phyloP scores from a whole-genome alignment of 2,888 invertebrate genomes.

The Amphimallon solstitiale region DNA sequence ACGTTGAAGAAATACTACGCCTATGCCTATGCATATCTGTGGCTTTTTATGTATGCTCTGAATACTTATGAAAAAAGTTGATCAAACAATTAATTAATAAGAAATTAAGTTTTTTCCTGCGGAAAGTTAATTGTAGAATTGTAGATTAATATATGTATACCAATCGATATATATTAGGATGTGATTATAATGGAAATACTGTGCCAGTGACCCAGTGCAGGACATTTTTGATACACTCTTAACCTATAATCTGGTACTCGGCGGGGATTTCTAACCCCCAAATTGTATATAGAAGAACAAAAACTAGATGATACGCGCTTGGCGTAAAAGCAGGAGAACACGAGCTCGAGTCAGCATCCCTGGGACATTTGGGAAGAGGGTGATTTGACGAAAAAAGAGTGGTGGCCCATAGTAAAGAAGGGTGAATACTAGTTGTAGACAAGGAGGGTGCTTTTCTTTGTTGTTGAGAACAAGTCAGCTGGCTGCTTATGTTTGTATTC shows the following conservation, averaged over 20 bases:
- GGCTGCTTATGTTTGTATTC: slow-evolving; percentile 53
- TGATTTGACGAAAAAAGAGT: slow-evolving; percentile 48
- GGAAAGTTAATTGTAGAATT: too few relatives aligned
- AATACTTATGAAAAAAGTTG: too few relatives aligned
- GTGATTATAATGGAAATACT: slow-evolving; percentile 1
- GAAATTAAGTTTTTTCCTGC: too few relatives aligned
- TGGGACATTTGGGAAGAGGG: slow-evolving; percentile 41
- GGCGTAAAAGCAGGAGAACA: slow-evolving; percentile 33
- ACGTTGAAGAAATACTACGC: too few relatives aligned
- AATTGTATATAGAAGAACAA: slow-evolving; percentile 32
- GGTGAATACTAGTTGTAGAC: slow-evolving; percentile 50
- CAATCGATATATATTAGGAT: slow-evolving; percentile 10
- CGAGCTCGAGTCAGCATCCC: slow-evolving; percentile 37
- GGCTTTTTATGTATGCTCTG: too few relatives aligned
- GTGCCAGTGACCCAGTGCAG: slow-evolving; percentile 43
- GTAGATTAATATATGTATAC: too few relatives aligned
- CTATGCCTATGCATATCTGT: too few relatives aligned
- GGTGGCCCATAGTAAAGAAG: slow-evolving; percentile 49
- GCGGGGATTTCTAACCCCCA: slow-evolving; percentile 29
- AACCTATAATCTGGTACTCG: slow-evolving; percentile 35
- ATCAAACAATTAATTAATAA: too few relatives aligned
- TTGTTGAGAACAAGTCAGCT: slow-evolving; percentile 64
- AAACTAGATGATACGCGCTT: slow-evolving; percentile 37
- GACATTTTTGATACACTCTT: slow-evolving; percentile 37
- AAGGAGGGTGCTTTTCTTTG: slow-evolving; percentile 61